A percentile compares a stretch with the other conserved stretches of the same genome.
These are phyloP conservation scores for Caranx ignobilis DNA, from an alignment of 2,113 vertebrate genomes.

Conservation along the genomic window DNA sequence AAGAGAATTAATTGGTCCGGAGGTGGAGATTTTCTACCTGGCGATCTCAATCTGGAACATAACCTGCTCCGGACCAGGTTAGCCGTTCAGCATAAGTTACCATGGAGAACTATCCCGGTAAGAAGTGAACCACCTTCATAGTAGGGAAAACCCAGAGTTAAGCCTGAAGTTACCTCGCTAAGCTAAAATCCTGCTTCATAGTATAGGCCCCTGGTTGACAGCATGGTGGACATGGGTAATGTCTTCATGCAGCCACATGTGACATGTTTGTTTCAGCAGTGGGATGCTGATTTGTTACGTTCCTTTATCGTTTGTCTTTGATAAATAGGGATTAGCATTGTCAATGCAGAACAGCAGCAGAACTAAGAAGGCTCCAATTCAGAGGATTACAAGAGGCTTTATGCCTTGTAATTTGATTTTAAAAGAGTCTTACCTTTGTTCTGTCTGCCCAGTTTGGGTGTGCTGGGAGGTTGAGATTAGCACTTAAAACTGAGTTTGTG, in stretches of 20 bases:
- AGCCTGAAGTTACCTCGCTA: no score
- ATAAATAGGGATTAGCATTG: constrained; percentile 76
- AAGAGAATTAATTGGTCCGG: no score
- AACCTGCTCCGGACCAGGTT: no score
- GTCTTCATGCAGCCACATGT: constrained; percentile 29
- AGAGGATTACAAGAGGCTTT: constrained; percentile 83
- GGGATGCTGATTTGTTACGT: constrained; percentile 10
- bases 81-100: no score
- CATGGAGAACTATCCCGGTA: no score
- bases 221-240: not conserved
- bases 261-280: not conserved
- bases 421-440: constrained; percentile 83
- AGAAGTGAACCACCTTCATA: no score
- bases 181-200: no score
- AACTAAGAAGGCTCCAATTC: constrained; percentile 67
- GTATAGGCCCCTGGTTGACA: constrained; percentile 15
- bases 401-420: constrained; percentile 78
- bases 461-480: constrained; percentile 78
- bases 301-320: constrained; percentile 46
- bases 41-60: no score
- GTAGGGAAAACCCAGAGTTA: no score
- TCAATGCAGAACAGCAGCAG: constrained; percentile 57
- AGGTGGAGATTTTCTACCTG: no score
- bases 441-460: constrained; percentile 67
- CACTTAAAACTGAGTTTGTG: constrained; percentile 68